Conservation (phyloP, 2,113 vertebrate genomes). For the Pristiophorus japonicus region DNA sequence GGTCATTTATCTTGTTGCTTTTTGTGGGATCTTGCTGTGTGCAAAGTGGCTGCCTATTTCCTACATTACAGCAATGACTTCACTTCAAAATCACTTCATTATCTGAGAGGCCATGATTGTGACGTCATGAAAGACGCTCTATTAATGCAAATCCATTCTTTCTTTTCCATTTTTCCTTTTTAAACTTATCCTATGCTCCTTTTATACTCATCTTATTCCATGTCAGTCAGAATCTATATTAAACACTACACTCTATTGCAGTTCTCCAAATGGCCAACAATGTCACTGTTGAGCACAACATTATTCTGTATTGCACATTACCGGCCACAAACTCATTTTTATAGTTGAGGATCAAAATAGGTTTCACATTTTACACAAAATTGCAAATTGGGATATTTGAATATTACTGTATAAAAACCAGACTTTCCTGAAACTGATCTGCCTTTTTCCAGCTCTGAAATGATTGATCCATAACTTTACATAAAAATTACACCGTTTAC, state of each 20-base stretch:
- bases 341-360: background rate
- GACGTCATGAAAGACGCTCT: background rate
- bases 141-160: background rate
- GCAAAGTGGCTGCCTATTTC: background rate
- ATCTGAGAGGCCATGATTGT: background rate
- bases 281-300: slow-evolving; percentile 18
- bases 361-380: slow-evolving; percentile 4
- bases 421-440: background rate
- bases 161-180: background rate
- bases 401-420: background rate
- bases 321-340: background rate
- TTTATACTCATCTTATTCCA: background rate
- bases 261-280: background rate
- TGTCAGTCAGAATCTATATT: background rate
- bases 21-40: background rate
- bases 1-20: background rate
- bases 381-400: background rate
- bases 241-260: background rate
- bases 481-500: background rate
- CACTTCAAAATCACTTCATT: background rate
- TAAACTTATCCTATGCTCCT: background rate
- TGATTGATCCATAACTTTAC: background rate
- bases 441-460: background rate
- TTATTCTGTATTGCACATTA: too few species aligned
- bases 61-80: background rate